These are phyloP conservation scores for Drosophila santomea DNA, from an alignment of 1,140 invertebrate genomes.

Conservation along the genomic window DNA sequence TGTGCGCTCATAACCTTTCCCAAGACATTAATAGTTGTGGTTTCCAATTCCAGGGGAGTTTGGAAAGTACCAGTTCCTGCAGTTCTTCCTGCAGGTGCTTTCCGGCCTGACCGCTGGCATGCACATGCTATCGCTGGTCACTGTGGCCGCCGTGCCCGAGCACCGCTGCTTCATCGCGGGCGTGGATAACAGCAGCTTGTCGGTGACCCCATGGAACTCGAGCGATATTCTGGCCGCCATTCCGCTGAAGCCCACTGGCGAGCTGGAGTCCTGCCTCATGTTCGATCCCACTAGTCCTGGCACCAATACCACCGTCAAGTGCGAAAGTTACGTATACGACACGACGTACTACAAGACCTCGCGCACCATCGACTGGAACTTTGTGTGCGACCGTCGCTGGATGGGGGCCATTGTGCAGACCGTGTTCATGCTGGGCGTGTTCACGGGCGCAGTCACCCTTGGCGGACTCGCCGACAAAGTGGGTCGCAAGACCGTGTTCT, in stretches of 20 bases:
- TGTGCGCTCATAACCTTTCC: background rate
- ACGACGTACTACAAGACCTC: slow-evolving; percentile 89
- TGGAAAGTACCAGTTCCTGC: slow-evolving; percentile 91
- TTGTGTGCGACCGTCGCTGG: slow-evolving; percentile 93
- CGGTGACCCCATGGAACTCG: slow-evolving; percentile 86
- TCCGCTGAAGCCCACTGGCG: slow-evolving; percentile 85
- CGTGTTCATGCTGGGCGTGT: slow-evolving; percentile 95
- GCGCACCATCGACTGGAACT: slow-evolving; percentile 92
- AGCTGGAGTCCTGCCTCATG: slow-evolving; percentile 87
- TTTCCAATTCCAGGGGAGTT: slow-evolving; percentile 88
- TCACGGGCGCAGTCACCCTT: slow-evolving; percentile 93
- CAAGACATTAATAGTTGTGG: background rate
- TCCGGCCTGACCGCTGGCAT: slow-evolving; percentile 91
- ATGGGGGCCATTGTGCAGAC: slow-evolving; percentile 92
- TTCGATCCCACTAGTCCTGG: slow-evolving; percentile 82
- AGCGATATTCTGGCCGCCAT: slow-evolving; percentile 85
- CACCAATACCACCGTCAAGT: slow-evolving; percentile 85
- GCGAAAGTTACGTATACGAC: slow-evolving; percentile 90
- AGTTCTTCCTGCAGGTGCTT: slow-evolving; percentile 91
- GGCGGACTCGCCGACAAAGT: slow-evolving; percentile 94
- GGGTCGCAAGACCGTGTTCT: slow-evolving; percentile 92
- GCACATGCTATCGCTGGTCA: slow-evolving; percentile 92
- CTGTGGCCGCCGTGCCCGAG: slow-evolving; percentile 91
- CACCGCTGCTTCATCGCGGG: slow-evolving; percentile 89
- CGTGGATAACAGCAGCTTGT: slow-evolving; percentile 85